phyloP scores from a whole-genome alignment of 2,888 invertebrate species.

The Coenonympha glycerion region DNA sequence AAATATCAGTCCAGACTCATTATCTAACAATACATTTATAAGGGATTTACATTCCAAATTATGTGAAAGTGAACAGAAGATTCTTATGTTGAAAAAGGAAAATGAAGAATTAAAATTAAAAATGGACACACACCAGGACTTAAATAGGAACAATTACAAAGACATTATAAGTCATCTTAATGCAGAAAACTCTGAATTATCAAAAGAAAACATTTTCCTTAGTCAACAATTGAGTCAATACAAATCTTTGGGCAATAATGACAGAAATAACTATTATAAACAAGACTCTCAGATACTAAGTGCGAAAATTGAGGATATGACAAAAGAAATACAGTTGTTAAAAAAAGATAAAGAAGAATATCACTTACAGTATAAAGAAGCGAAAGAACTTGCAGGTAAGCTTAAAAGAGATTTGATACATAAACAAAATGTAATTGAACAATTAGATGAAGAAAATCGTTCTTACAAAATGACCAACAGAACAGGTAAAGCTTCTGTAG shows the following conservation, averaged over 20 bases:
- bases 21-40: slow-evolving; percentile 47
- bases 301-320: slow-evolving; percentile 50
- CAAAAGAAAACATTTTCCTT: slow-evolving; percentile 62
- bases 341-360: slow-evolving; percentile 65
- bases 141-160: slow-evolving; percentile 55
- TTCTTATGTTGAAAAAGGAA: slow-evolving; percentile 67
- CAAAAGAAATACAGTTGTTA: slow-evolving; percentile 48
- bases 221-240: slow-evolving; percentile 58
- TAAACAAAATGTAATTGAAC: slow-evolving; percentile 63
- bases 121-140: slow-evolving; percentile 39
- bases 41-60: slow-evolving; percentile 62
- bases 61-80: slow-evolving; percentile 69
- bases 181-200: slow-evolving; percentile 61
- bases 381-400: slow-evolving; percentile 54
- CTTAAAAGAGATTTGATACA: slow-evolving; percentile 58
- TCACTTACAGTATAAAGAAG: slow-evolving; percentile 54
- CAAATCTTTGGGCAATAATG: slow-evolving; percentile 45
- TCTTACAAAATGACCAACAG: slow-evolving; percentile 64
- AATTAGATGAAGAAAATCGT: slow-evolving; percentile 64
- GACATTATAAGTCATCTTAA: slow-evolving; percentile 64
- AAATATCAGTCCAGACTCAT: slow-evolving; percentile 31
- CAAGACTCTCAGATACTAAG: slow-evolving; percentile 50
- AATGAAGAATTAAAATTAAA: slow-evolving; percentile 58
- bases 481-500: slow-evolving; percentile 62
- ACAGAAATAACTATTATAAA: slow-evolving; percentile 42